Evolutionary conservation across 2,113 vertebrate genomes (phyloP).

Genomic region (Embiotoca jacksoni): DNA sequence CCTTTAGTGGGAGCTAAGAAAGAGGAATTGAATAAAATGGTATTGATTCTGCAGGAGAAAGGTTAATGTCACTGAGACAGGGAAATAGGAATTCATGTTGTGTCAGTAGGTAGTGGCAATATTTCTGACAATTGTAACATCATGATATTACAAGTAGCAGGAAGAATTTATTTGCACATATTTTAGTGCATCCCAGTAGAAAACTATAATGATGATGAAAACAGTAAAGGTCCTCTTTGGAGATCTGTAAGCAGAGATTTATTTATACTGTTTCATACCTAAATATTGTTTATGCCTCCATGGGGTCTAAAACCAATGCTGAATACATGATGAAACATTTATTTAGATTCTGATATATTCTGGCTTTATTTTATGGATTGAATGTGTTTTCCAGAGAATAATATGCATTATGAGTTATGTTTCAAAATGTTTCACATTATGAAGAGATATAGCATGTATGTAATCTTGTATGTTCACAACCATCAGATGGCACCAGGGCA

Average conservation of each 20-base stretch:
- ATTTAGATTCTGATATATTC: background rate
- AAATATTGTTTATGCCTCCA: background rate
- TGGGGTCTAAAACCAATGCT: background rate
- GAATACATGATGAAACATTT: too few relatives aligned
- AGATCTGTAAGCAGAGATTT: slow-evolving; percentile 1
- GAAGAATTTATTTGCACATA: background rate
- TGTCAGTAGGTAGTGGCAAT: background rate
- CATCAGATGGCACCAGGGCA: too few relatives aligned
- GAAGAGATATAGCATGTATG: too few relatives aligned
- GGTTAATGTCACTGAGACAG: slow-evolving; percentile 57
- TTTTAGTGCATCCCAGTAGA: slow-evolving; percentile 1
- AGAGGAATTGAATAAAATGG: slow-evolving; percentile 60
- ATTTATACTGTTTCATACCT: background rate
- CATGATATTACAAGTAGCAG: background rate
- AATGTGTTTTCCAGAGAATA: background rate
- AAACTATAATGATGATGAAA: slow-evolving; percentile 8
- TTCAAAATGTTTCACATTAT: too few relatives aligned
- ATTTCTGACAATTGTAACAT: background rate
- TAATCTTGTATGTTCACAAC: too few relatives aligned
- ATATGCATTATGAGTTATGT: too few relatives aligned
- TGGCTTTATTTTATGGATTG: background rate
- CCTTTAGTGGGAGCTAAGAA: slow-evolving; percentile 56
- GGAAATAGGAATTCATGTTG: slow-evolving; percentile 35
- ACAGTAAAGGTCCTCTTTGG: background rate
- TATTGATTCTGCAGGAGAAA: slow-evolving; percentile 67